Percentiles rank a stretch among this genome's conserved stretches.
Evolutionary conservation across 1,140 invertebrate genomes (phyloP).

Genomic region (Nasonia vitripennis): DNA sequence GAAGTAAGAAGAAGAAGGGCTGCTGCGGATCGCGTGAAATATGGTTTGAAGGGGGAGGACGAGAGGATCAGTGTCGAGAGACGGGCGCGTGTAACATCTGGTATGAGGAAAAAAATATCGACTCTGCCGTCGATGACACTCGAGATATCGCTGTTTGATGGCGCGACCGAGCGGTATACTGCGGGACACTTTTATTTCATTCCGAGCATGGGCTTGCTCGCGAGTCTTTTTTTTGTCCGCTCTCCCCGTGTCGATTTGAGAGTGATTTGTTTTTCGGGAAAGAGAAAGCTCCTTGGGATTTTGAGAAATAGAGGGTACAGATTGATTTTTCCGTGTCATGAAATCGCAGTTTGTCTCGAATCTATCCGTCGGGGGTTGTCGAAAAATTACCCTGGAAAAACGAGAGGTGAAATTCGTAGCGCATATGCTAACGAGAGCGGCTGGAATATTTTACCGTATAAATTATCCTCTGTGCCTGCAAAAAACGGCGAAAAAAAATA

Average conservation of each 20-base stretch:
- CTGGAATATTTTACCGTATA: neutral
- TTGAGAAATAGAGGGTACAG: constrained; percentile 2
- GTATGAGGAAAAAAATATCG: constrained; percentile 43
- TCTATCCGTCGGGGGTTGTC: neutral
- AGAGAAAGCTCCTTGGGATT: neutral
- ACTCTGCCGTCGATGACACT: constrained; percentile 44
- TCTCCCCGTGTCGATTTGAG: neutral
- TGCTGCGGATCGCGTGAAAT: constrained; percentile 35
- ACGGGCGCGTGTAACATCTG: constrained; percentile 48
- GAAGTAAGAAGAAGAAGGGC: neutral
- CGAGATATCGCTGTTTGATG: constrained; percentile 43
- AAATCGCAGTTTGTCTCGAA: neutral
- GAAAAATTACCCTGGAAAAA: neutral
- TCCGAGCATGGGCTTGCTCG: neutral
- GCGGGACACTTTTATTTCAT: constrained; percentile 44
- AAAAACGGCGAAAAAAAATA: neutral
- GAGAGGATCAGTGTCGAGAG: constrained; percentile 13
- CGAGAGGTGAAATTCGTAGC: neutral
- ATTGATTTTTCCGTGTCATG: neutral
- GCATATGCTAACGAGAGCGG: neutral
- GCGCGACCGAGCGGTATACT: neutral
- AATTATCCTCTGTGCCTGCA: neutral
- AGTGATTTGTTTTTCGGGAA: neutral
- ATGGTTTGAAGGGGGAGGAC: neutral
- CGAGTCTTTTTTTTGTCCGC: neutral